Evolutionary conservation across 1,140 invertebrate genomes (phyloP), one percentile per base, ranked within the genome.

Genomic region (Ceratina japonica): DNA sequence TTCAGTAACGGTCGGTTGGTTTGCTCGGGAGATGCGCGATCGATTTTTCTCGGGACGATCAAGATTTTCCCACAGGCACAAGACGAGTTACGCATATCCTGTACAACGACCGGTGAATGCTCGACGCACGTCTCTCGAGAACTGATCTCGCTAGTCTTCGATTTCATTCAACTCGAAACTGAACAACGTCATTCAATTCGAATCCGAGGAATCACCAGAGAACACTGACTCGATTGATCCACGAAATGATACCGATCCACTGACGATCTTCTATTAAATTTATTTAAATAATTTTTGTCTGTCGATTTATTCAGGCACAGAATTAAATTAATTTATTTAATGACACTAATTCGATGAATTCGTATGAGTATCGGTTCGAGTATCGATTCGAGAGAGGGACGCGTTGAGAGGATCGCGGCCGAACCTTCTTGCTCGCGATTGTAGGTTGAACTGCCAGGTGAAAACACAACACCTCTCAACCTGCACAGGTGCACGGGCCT

Each of bases 391-490:
- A 4, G 52, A 66, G 56, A 18, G 58, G 44, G 37, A 37, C 16
- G 65, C 22, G 3, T 72, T 56, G 80, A 69, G 72, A 87, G 69
- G 70, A 87, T 76, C 82, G 83, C 82, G 79, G 22, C 75, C 68
- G 86, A 84, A 88, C 89, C 87, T 89, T 86, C 87, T 81, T 84
- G 87, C 82, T 87, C 89, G 89, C 89, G 89, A 90, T 90, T 89
- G 87, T 79, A 83, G 87, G 81, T 86, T 86, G 80, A 88, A 91
- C 91, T 92, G 88, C 89, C 90, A 91, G 90, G 90, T 92, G 91
- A 91, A 92, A 91, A 92, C 86, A 88, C 90, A 89, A 91, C 91
- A 91, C 88, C 86, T 90, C 85, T 85, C 83, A 86, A 82, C 80
- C 83, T 86, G 84, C 86, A 92, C 91, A 91, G 89, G 91, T 92